A percentile compares a stretch with the other conserved stretches of the same genome.
phyloP scores from a whole-genome alignment of 2,113 vertebrate species.

The Solea senegalensis region DNA sequence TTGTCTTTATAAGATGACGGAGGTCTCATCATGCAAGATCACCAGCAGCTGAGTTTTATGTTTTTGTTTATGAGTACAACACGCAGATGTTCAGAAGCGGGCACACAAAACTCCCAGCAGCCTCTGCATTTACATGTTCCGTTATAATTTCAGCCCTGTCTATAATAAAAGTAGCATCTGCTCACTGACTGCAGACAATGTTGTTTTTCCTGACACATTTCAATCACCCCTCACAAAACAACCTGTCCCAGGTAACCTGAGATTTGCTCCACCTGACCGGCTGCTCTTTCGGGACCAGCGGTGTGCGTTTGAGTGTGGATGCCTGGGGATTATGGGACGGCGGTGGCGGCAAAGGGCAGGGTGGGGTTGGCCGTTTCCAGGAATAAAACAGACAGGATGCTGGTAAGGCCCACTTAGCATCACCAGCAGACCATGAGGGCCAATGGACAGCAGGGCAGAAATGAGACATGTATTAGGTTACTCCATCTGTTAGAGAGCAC shows the following conservation, averaged over 20 bases:
- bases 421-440: conserved; percentile 65
- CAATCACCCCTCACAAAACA: conserved; percentile 12
- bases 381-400: conserved; percentile 74
- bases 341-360: background rate
- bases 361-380: conserved; percentile 67
- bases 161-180: conserved; percentile 37
- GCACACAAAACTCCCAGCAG: conserved; percentile 28
- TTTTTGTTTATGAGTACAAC: background rate
- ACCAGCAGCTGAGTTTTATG: background rate
- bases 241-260: conserved; percentile 60
- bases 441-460: conserved; percentile 69
- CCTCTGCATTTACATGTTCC: conserved; percentile 1
- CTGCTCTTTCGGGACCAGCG: conserved; percentile 17
- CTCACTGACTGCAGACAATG: conserved; percentile 55
- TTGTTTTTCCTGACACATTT: conserved; percentile 47
- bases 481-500: conserved; percentile 74
- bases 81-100: background rate
- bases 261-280: conserved; percentile 51
- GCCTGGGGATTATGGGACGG: conserved; percentile 17
- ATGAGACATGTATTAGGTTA: conserved; percentile 80
- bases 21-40: background rate
- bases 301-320: conserved; percentile 1
- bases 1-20: too few species aligned
- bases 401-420: conserved; percentile 79
- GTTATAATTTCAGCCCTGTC: conserved; percentile 14